Conservation (phyloP, 2,797 vertebrate species). For the Chromobotia macracanthus region DNA sequence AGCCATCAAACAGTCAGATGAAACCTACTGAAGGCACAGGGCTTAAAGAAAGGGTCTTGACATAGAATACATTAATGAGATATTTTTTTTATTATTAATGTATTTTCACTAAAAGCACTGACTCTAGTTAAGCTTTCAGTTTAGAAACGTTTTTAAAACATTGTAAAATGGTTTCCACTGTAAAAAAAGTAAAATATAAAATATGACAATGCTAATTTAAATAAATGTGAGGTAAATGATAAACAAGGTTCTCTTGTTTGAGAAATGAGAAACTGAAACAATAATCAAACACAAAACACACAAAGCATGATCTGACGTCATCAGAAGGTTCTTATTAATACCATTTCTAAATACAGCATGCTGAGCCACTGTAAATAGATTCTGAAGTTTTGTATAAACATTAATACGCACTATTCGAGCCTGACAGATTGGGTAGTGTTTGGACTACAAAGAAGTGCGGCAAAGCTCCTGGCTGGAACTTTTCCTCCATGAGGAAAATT, state of each 20-base stretch:
- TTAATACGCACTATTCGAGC: conserved; percentile 84
- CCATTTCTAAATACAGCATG: no score
- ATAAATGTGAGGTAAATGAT: not conserved
- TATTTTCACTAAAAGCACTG: no score
- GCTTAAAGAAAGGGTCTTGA: not conserved
- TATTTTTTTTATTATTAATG: no score
- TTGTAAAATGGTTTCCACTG: not conserved
- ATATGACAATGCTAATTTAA: not conserved
- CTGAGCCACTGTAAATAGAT: not conserved
- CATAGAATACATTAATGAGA: not conserved
- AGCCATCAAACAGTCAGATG: conserved; percentile 4
- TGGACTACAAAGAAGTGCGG: conserved; percentile 89
- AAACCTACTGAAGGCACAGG: not conserved
- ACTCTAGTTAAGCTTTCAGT: no score
- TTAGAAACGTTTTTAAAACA: no score
- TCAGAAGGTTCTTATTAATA: no score
- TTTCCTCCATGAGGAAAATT: conserved; percentile 86
- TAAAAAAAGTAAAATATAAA: not conserved
- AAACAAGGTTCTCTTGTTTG: conserved; percentile 17
- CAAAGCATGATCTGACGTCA: conserved; percentile 3
- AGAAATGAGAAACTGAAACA: conserved; percentile 26
- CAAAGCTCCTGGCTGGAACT: conserved; percentile 89
- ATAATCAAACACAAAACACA: not conserved
- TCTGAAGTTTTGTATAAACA: not conserved
- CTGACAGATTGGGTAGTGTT: conserved; percentile 86